Evolutionary conservation across 2,888 invertebrate genomes (phyloP).

Genomic region (Mythimna vitellina): DNA sequence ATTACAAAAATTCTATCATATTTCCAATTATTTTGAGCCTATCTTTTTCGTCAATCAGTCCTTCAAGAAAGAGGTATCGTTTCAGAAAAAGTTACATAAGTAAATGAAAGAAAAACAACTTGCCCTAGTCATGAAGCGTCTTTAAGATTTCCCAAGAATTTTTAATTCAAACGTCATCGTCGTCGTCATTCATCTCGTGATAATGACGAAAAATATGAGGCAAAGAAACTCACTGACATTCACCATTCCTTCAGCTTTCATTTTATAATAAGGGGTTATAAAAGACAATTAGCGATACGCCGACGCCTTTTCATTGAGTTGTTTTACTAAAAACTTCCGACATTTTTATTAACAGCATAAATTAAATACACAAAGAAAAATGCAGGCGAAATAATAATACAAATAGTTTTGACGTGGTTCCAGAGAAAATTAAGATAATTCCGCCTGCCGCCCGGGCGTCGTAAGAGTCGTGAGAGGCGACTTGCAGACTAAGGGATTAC

Average conservation of each 20-base stretch:
- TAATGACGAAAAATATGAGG: constrained; percentile 29
- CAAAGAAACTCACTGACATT: constrained; percentile 31
- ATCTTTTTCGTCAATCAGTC: background rate
- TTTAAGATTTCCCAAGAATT: background rate
- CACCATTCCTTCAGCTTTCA: constrained; percentile 14
- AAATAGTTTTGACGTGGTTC: constrained; percentile 11
- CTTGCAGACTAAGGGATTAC: constrained; percentile 3
- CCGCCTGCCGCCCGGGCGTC: background rate
- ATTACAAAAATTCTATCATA: background rate
- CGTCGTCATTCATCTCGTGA: background rate
- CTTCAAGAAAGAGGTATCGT: no score
- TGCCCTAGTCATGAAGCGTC: background rate
- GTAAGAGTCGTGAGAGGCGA: background rate
- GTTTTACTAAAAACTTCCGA: constrained; percentile 13
- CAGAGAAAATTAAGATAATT: constrained; percentile 24
- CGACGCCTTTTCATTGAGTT: constrained; percentile 10
- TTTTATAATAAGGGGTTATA: constrained; percentile 42
- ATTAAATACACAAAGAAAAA: constrained; percentile 6
- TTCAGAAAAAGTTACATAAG: background rate
- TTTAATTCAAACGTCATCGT: constrained; percentile 9
- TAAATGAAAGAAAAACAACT: background rate
- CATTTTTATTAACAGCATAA: constrained; percentile 1
- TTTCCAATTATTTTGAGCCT: background rate
- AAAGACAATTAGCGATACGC: constrained; percentile 15
- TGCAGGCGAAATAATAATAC: background rate